Percentiles rank a stretch among this genome's conserved stretches.
phyloP scores from a whole-genome alignment of 2,113 vertebrate species.

The Dicaeum eximium region DNA sequence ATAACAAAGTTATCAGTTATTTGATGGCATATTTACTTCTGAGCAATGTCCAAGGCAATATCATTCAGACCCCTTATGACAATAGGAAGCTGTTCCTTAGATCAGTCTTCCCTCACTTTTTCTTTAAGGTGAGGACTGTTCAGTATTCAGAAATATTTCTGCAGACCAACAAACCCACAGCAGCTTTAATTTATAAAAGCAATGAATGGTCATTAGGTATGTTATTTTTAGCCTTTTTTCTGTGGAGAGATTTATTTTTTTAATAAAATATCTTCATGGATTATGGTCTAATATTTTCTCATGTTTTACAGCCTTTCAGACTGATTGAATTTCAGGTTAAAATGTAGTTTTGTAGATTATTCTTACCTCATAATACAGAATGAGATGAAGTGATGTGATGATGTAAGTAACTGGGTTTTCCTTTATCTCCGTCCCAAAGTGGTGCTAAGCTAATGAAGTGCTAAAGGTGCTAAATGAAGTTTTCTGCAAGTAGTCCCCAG shows the following conservation, averaged over 20 bases:
- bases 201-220: neutral
- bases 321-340: neutral
- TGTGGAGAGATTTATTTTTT: neutral
- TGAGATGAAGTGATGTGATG: neutral
- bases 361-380: neutral
- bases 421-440: neutral
- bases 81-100: neutral
- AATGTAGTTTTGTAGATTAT: neutral
- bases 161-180: neutral
- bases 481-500: neutral
- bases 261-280: neutral
- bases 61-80: neutral
- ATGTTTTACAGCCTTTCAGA: neutral
- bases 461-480: neutral
- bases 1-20: neutral
- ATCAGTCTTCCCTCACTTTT: neutral
- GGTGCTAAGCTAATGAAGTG: neutral
- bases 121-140: neutral
- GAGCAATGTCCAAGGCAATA: neutral
- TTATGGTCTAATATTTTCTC: neutral
- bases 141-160: neutral
- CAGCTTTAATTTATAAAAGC: neutral
- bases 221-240: neutral
- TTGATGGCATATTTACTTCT: neutral
- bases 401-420: neutral